Conservation (phyloP, 2,888 invertebrate species). For the Panorpa germanica region DNA sequence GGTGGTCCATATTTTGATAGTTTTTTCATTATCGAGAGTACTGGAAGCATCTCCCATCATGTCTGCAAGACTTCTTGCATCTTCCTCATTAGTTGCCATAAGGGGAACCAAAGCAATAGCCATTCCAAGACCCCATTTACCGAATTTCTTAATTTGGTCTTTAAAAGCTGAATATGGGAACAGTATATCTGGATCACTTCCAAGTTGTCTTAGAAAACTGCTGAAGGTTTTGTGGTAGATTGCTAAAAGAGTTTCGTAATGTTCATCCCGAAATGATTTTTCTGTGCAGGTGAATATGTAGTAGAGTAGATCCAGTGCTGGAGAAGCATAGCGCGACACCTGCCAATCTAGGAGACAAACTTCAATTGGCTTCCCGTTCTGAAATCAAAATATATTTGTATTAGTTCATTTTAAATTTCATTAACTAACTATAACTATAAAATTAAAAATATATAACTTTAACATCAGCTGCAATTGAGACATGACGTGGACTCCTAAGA, state of each 20-base stretch:
- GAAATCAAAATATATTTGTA: constrained; percentile 1
- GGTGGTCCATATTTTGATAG: too few relatives aligned
- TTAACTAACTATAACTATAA: too few relatives aligned
- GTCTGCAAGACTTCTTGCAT: too few relatives aligned
- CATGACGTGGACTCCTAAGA: too few relatives aligned
- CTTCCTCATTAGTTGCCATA: too few relatives aligned
- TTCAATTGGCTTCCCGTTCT: constrained; percentile 8
- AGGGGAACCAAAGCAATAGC: constrained; percentile 9
- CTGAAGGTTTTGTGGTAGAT: constrained; percentile 10
- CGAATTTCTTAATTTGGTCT: constrained; percentile 10
- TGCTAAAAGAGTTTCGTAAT: constrained; percentile 10
- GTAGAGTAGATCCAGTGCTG: constrained; percentile 10
- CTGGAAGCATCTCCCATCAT: too few relatives aligned
- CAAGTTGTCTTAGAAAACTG: constrained; percentile 9
- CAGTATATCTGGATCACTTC: constrained; percentile 9
- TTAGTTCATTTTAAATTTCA: too few relatives aligned
- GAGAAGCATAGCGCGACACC: constrained; percentile 10
- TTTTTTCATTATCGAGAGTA: too few relatives aligned
- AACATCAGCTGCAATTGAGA: too few relatives aligned
- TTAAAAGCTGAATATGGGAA: constrained; percentile 11
- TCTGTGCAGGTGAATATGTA: constrained; percentile 11
- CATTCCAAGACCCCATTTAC: constrained; percentile 9
- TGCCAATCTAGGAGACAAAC: constrained; percentile 11
- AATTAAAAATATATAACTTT: too few relatives aligned
- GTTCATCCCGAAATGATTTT: constrained; percentile 8